Evolutionary conservation across 2,797 vertebrate genomes (phyloP).

Genomic region (Thalassophryne amazonica): DNA sequence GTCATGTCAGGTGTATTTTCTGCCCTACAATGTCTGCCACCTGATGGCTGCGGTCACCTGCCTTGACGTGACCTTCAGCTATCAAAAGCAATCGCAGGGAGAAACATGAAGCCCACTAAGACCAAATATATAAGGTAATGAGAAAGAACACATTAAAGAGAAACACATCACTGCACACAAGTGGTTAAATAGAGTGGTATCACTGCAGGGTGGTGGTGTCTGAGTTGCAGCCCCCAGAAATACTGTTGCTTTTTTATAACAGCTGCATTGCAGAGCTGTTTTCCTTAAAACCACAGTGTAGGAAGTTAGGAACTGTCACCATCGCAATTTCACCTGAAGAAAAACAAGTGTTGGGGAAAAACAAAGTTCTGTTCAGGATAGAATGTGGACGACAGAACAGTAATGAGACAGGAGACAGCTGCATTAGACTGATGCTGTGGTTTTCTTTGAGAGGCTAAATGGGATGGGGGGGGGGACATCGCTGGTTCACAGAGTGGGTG

Average conservation of each 20-base stretch:
- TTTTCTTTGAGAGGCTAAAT: not conserved
- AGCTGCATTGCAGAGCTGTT: slow-evolving; percentile 66
- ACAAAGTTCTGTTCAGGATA: too few relatives aligned
- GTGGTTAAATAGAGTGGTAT: not conserved
- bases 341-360: slow-evolving; percentile 3
- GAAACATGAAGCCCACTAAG: too few relatives aligned
- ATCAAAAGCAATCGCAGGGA: too few relatives aligned
- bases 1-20: too few relatives aligned
- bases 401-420: not conserved
- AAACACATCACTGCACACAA: not conserved
- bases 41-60: too few relatives aligned
- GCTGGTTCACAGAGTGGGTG: slow-evolving; percentile 13
- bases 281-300: slow-evolving; percentile 21
- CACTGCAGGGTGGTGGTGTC: not conserved
- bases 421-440: slow-evolving; percentile 2
- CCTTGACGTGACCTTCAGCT: too few relatives aligned
- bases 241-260: slow-evolving; percentile 45
- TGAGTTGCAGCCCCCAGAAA: slow-evolving; percentile 23
- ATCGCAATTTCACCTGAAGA: slow-evolving; percentile 1
- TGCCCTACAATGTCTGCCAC: not conserved
- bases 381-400: too few relatives aligned
- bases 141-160: not conserved
- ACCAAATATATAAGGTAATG: not conserved
- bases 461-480: not conserved
- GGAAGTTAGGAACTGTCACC: slow-evolving; percentile 34